A percentile compares a stretch with the other conserved stretches of the same genome.
Evolutionary conservation across 2,888 invertebrate species (phyloP).

Genomic region (Callinectes sapidus): DNA sequence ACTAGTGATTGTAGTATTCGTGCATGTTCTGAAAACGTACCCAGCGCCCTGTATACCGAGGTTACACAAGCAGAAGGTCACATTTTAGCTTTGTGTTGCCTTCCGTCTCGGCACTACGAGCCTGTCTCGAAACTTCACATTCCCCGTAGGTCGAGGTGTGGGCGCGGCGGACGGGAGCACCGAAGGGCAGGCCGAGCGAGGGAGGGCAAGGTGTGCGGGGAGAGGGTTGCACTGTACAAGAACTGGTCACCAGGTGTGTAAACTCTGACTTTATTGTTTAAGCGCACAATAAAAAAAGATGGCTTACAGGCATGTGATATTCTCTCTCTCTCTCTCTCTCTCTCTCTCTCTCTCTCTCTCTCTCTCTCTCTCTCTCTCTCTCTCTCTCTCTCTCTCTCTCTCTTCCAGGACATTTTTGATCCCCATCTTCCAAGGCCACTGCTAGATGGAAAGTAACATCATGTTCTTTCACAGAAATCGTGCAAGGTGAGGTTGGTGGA

Average conservation of each 20-base stretch:
- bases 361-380: conserved; percentile 42
- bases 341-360: conserved; percentile 39
- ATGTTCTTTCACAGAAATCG: neutral
- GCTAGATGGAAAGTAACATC: neutral
- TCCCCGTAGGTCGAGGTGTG: conserved; percentile 17
- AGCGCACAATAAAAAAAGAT: neutral
- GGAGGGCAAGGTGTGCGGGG: neutral
- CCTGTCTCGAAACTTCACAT: conserved; percentile 22
- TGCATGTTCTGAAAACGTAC: neutral
- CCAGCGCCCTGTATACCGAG: conserved; percentile 6
- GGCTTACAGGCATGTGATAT: neutral
- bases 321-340: neutral
- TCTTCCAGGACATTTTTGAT: neutral
- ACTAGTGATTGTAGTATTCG: neutral
- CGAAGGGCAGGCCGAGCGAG: conserved; percentile 11
- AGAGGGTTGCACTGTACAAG: neutral
- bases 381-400: conserved; percentile 37
- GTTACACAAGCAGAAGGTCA: neutral
- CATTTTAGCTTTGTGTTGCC: conserved; percentile 15
- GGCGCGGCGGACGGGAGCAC: conserved; percentile 21
- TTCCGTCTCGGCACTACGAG: neutral
- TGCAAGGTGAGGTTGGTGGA: neutral
- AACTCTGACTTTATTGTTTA: conserved; percentile 21
- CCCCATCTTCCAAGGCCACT: neutral
- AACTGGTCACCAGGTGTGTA: conserved; percentile 26